Evolutionary conservation across 1,140 invertebrate genomes (phyloP).

Genomic region (Linepithema humile): DNA sequence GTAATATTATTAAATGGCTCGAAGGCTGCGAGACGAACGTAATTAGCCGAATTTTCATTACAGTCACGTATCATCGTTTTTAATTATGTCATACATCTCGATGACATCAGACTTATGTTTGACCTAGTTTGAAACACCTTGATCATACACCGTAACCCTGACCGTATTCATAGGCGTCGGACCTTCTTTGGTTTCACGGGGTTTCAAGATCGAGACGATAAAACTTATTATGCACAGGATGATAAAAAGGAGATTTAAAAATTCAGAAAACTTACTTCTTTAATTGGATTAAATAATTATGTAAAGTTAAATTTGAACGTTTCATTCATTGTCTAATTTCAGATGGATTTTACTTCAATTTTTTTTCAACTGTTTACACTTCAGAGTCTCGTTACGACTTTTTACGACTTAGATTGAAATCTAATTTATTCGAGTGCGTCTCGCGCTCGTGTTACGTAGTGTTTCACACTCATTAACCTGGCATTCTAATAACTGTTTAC

Average conservation of each 20-base stretch:
- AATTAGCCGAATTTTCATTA: slow-evolving; percentile 25
- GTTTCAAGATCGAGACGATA: neutral
- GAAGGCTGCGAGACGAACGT: neutral
- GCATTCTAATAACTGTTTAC: neutral
- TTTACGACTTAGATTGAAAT: neutral
- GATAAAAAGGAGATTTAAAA: neutral
- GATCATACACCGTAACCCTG: slow-evolving; percentile 25
- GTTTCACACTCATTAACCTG: neutral
- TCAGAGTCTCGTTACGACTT: neutral
- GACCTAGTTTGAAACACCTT: slow-evolving; percentile 39
- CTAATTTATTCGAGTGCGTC: neutral
- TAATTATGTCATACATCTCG: slow-evolving; percentile 25
- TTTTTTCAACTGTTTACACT: neutral
- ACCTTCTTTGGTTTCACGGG: neutral
- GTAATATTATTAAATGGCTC: neutral
- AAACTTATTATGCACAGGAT: neutral
- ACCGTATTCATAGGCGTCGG: neutral
- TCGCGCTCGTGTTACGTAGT: neutral
- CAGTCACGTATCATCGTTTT: slow-evolving; percentile 27
- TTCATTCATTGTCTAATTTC: neutral
- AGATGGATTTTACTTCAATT: neutral
- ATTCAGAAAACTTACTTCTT: too few relatives aligned
- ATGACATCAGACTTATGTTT: slow-evolving; percentile 45
- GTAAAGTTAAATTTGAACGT: too few relatives aligned
- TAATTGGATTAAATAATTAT: neutral